These are phyloP conservation scores for Ceramica pisi DNA, from an alignment of 2,888 invertebrate species.

Conservation along the genomic window DNA sequence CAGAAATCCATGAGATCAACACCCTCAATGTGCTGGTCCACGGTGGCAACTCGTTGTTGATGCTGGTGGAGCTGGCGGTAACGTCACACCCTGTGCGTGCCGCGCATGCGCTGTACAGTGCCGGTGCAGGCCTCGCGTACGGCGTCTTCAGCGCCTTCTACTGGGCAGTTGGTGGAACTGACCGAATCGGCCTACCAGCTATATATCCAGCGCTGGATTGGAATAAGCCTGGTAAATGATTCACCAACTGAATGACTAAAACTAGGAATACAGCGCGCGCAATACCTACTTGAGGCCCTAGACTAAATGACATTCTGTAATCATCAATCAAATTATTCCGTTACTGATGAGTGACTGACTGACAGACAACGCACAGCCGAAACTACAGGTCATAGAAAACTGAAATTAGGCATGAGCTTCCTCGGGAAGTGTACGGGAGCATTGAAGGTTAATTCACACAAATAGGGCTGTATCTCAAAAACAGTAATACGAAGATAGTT, in stretches of 20 bases:
- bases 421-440: no score
- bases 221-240: slow-evolving; percentile 90
- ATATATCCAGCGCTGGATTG: slow-evolving; percentile 95
- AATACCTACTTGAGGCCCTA: background rate
- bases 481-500: no score
- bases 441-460: no score
- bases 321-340: no score
- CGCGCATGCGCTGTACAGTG: slow-evolving; percentile 92
- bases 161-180: slow-evolving; percentile 87
- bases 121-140: slow-evolving; percentile 90
- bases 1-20: slow-evolving; percentile 92
- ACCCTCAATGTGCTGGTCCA: slow-evolving; percentile 94
- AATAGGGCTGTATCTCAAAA: no score
- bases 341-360: no score
- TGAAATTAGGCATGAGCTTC: no score
- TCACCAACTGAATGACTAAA: background rate
- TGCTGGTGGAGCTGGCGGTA: slow-evolving; percentile 93
- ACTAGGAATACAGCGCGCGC: background rate
- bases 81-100: slow-evolving; percentile 94
- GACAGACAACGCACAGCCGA: no score
- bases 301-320: background rate
- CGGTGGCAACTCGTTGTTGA: slow-evolving; percentile 93
- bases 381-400: no score
- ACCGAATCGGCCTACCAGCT: slow-evolving; percentile 90
- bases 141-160: slow-evolving; percentile 88